Conservation (phyloP, 2,797 vertebrate species). For the Hyperoplus immaculatus region DNA sequence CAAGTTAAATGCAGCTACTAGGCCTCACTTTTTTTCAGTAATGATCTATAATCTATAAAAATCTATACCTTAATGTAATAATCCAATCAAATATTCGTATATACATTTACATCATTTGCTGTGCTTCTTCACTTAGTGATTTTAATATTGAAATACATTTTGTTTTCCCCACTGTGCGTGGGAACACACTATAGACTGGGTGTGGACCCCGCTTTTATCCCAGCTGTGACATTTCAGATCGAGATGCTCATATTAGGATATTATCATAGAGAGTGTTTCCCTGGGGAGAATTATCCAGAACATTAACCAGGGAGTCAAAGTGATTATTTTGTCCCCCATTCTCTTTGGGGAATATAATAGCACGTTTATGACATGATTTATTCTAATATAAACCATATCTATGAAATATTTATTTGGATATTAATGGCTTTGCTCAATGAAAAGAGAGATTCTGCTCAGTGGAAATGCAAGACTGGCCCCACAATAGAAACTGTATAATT, state of each 20-base stretch:
- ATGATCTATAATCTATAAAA: slow-evolving; percentile 44
- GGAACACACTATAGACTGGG: slow-evolving; percentile 28
- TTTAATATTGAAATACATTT: slow-evolving; percentile 47
- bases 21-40: slow-evolving; percentile 20
- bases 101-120: slow-evolving; percentile 67
- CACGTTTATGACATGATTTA: slow-evolving; percentile 78
- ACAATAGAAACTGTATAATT: slow-evolving; percentile 42
- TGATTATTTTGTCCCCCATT: slow-evolving; percentile 75
- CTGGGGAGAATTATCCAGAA: slow-evolving; percentile 84
- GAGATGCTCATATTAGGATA: slow-evolving; percentile 73
- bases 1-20: slow-evolving; percentile 40
- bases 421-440: slow-evolving; percentile 72
- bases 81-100: slow-evolving; percentile 60
- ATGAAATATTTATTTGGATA: slow-evolving; percentile 77
- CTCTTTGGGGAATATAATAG: slow-evolving; percentile 73
- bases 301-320: slow-evolving; percentile 85
- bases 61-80: slow-evolving; percentile 50
- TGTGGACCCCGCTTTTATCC: slow-evolving; percentile 50
- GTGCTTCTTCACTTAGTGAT: slow-evolving; percentile 44
- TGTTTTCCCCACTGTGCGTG: slow-evolving; percentile 47
- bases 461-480: slow-evolving; percentile 44
- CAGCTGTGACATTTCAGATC: slow-evolving; percentile 79
- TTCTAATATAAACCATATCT: slow-evolving; percentile 77
- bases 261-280: slow-evolving; percentile 83
- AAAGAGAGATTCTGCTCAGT: slow-evolving; percentile 34